phyloP scores from a whole-genome alignment of 2,797 vertebrate species.

The Liparis tanakae region DNA sequence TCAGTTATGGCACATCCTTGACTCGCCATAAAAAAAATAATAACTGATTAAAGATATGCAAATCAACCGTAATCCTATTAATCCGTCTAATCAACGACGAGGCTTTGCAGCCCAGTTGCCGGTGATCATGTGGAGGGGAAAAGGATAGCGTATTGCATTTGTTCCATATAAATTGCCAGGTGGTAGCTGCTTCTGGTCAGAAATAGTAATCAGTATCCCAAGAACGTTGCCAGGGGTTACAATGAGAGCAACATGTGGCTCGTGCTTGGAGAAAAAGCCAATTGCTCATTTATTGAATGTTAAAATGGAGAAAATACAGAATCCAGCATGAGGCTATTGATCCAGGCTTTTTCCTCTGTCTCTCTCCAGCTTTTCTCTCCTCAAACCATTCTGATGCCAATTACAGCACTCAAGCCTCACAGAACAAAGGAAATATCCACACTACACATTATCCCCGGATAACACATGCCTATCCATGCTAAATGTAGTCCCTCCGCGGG shows the following conservation, averaged over 20 bases:
- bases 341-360: conserved; percentile 18
- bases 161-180: not conserved
- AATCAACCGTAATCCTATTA: conserved; percentile 13
- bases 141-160: not conserved
- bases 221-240: not conserved
- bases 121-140: not conserved
- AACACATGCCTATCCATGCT: conserved; percentile 11
- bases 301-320: not conserved
- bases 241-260: conserved; percentile 38
- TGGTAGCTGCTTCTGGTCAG: not conserved
- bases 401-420: conserved; percentile 34
- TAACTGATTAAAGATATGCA: not conserved
- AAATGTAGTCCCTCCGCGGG: not conserved
- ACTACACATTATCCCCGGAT: conserved; percentile 46
- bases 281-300: conserved; percentile 5
- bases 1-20: not conserved
- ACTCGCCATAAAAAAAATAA: not conserved
- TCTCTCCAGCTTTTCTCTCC: conserved; percentile 14
- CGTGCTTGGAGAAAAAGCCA: conserved; percentile 14
- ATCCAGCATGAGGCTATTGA: conserved; percentile 46
- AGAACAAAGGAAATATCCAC: conserved; percentile 71
- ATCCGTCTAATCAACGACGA: not conserved
- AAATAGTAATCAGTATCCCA: conserved; percentile 2
- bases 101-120: not conserved
- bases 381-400: conserved; percentile 8